A percentile compares a stretch with the other conserved stretches of the same genome.
Evolutionary conservation across 2,797 vertebrate genomes (phyloP).

Genomic region (Peromyscus melanophrys): DNA sequence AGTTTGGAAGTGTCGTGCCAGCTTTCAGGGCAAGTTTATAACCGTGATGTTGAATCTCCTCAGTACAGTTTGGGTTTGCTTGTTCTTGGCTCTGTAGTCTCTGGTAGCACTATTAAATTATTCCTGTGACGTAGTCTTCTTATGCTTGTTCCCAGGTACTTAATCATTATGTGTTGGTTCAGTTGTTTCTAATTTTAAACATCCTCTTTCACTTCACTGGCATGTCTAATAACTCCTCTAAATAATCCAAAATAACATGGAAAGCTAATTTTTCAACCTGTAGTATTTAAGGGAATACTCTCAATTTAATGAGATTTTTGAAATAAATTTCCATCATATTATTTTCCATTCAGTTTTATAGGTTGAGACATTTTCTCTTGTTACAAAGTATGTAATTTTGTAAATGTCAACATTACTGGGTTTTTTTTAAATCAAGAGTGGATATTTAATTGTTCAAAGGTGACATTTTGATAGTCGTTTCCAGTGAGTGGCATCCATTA

Average conservation of each 20-base stretch:
- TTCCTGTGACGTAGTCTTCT: neutral
- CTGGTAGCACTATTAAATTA: neutral
- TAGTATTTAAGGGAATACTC: neutral
- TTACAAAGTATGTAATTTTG: neutral
- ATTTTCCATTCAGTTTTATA: neutral
- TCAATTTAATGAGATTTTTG: neutral
- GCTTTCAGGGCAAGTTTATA: neutral
- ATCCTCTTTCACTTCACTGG: neutral
- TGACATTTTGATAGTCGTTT: neutral
- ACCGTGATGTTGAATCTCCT: neutral
- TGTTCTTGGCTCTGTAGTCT: neutral
- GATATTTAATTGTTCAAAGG: neutral
- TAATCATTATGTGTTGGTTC: constrained; percentile 15
- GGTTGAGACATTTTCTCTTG: neutral
- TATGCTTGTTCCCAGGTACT: neutral
- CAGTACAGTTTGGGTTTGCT: neutral
- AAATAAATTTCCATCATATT: neutral
- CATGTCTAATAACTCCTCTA: neutral
- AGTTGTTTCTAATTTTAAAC: constrained; percentile 39
- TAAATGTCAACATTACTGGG: neutral
- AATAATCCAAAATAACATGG: neutral
- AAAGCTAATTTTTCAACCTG: neutral
- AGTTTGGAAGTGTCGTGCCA: neutral
- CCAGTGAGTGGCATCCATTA: neutral
- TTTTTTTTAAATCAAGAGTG: constrained; percentile 4